Base-by-base conservation (phyloP, 2,888 invertebrate genomes). In the Perizoma affinitatum region DNA sequence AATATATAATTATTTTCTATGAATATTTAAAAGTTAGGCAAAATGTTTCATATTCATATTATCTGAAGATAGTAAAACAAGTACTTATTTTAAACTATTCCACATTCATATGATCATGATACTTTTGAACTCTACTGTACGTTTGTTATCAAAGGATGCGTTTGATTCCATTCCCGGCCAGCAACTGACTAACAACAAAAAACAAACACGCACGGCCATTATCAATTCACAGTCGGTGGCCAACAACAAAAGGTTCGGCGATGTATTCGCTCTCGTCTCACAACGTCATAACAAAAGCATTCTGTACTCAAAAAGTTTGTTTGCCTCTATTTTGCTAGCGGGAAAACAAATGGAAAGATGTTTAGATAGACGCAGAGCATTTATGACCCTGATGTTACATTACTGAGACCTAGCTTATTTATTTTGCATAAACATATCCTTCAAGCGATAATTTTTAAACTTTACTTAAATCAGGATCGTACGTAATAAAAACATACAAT, bases 171-270 rank as follows among this genome's bases (percentile, higher is more conserved):
- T 45, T 43, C 61, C 54, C 60, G 65, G 62, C 60, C 40, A 52
- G 72, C 74, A 84, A 81, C 74, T 43, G 47, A 52, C 54, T 49
- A 61, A 38, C 40, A 34, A 44, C 48, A 58, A 63, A n/a, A 51
- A 75, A 80, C 77, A 80, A 86, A 83, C 78, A 79, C 77, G 71
- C 76, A 75, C 77, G 72, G 72, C 75, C 82, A 84, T 87, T 88
- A 88, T 88, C 88, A 86, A 84, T 88, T 87, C 80, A 87, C 87
- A 85, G 78, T 82, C 79, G 77, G 75, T 83, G 84, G 81, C 73
- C 84, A 82, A 78, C 74, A 80, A 88, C 87, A 88, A 88, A 86
- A 81, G 86, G 78, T 73, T 78, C 80, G 76, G 69, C 70, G 81
- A 75, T 80, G 82, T 82, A 77, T 75, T 76, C 76, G 75, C 78